Evolutionary conservation across 2,888 invertebrate genomes (phyloP).

Genomic region (Alviniconcha strummeri): DNA sequence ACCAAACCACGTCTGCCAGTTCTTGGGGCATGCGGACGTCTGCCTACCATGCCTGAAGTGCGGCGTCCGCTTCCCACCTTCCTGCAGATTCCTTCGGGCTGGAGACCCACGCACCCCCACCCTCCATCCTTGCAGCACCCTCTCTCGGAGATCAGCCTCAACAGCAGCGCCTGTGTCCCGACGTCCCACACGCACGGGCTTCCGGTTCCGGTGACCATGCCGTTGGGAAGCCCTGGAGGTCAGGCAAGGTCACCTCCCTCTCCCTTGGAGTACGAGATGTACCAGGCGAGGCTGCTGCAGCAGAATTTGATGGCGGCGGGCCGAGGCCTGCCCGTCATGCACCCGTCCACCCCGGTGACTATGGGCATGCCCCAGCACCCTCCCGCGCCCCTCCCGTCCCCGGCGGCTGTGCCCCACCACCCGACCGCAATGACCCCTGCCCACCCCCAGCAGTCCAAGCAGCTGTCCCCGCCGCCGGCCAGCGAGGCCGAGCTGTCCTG

Average conservation of each 20-base stretch:
- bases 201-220: constrained; percentile 9
- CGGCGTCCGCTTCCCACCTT: constrained; percentile 36
- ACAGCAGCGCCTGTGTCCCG: constrained; percentile 23
- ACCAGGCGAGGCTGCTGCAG: constrained; percentile 58
- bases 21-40: constrained; percentile 21
- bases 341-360: constrained; percentile 36
- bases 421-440: constrained; percentile 33
- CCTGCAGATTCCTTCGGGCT: constrained; percentile 30
- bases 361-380: constrained; percentile 22
- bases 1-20: constrained; percentile 10
- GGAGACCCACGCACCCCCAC: constrained; percentile 27
- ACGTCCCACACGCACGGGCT: constrained; percentile 25
- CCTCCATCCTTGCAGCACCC: constrained; percentile 21
- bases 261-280: constrained; percentile 57
- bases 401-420: constrained; percentile 26
- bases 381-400: constrained; percentile 17
- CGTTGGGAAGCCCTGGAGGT: constrained; percentile 18
- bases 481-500: constrained; percentile 63
- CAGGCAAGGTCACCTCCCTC: constrained; percentile 34
- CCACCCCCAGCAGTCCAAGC: constrained; percentile 44
- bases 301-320: constrained; percentile 62
- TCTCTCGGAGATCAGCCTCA: constrained; percentile 31
- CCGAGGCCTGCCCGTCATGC: constrained; percentile 41
- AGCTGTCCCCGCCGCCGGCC: constrained; percentile 63
- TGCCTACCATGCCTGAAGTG: constrained; percentile 32